Base-by-base conservation (phyloP, 2,888 invertebrate species). In the Glyphotaelius pellucidus region DNA sequence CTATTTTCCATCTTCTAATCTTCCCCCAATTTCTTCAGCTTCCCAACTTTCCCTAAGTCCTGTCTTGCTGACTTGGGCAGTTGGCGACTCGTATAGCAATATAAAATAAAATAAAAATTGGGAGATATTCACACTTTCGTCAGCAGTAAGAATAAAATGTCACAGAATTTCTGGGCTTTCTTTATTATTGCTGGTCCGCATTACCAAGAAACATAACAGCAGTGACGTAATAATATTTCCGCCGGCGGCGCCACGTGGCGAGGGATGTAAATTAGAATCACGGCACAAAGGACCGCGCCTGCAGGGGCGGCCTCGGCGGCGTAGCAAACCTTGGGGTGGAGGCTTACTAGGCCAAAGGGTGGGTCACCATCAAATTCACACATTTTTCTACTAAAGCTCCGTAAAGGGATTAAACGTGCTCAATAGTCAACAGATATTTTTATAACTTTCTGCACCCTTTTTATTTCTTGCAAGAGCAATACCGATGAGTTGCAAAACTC, bases 201-300 rank as follows among this genome's bases (percentile, higher is more conserved):
- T 32, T 31, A 83, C 35, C 15, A 7, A 38, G 38, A 32, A 83
- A 19, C 81, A 35, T 32, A 52, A 52, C 52, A 67, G 67, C 25
- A n/a, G 67, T 2, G 67, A 67, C 9, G 25, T 67, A 19, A 67
- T 67, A 67, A 67, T 67, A 67, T 25, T 67, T 67, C 11, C 67
- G 67, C 67, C 67, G 25, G 83, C 12, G 15, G 83, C 31, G 83
- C 15, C 35, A 25, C 35, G 83, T 83, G 83, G 31, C 32, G 31
- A 38, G 35, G 83, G 83, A 83, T 32, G 90, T 90, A 90, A 90
- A 90, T 90, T 90, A 90, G 81, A 83, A 90, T 90, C 81, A 90
- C 52, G 83, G 47, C 80, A 90, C 30, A 30, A 25, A 89, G 67
- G 89, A 35, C 67, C 30, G 30, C 52, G 19, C 35, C 89, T 31